Evolutionary conservation across 1,140 invertebrate species (phyloP).

Genomic region (Riptortus pedestris): DNA sequence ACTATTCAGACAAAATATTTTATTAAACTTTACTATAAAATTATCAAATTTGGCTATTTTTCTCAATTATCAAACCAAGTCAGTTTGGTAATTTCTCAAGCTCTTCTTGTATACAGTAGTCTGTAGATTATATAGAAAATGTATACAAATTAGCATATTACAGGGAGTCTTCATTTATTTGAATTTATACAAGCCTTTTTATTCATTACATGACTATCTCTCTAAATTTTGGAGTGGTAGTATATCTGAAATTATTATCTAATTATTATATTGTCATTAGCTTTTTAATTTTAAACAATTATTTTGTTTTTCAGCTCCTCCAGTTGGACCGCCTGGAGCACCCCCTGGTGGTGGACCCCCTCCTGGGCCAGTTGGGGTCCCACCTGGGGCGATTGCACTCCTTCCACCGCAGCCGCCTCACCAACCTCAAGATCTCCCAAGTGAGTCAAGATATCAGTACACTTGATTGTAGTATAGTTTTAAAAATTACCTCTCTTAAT

Average conservation of each 20-base stretch:
- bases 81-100: no score
- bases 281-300: neutral
- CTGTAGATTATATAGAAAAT: neutral
- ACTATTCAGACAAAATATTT: no score
- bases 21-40: no score
- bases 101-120: neutral
- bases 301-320: constrained; percentile 31
- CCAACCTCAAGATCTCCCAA: constrained; percentile 37
- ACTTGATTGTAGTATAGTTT: no score
- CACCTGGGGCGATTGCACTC: constrained; percentile 35
- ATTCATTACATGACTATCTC: neutral
- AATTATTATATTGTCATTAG: no score
- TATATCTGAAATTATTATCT: neutral
- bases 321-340: constrained; percentile 34
- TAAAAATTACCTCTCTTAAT: no score
- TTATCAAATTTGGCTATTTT: no score
- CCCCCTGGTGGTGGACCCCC: constrained; percentile 27
- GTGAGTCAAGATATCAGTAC: constrained; percentile 36
- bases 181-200: neutral
- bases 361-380: constrained; percentile 37
- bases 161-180: neutral
- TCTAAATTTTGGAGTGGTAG: neutral
- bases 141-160: neutral
- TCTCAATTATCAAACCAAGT: no score
- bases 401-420: constrained; percentile 35